Evolutionary conservation across 2,797 vertebrate genomes (phyloP), one percentile per base, ranked within the genome.

Genomic region (Sebastes miniatus): DNA sequence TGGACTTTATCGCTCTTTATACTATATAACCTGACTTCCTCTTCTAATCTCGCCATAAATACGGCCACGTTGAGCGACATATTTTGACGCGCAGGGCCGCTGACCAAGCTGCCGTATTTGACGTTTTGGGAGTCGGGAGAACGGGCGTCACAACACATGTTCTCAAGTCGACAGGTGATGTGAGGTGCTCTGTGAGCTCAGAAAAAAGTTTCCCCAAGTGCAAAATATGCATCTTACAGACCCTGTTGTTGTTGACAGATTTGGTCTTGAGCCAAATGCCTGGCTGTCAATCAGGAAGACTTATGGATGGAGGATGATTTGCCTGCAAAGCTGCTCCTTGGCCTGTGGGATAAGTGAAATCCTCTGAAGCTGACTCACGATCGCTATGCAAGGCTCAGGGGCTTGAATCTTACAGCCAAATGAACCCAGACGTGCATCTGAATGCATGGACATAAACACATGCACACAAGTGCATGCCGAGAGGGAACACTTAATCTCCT

Each of bases 301-400:
- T 92, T 90, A 92, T 69, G 88, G 93, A 88, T 62, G 79, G 77
- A 79, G 85, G 83, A 87, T 86, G 89, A 92, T 91, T 93, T 93
- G 91, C 87, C 89, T 83, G 88, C 78, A 92, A 90, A 94, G 90
- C 90, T 84, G 80, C 82, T 87, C 84, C 83, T 62, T 82, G 87
- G 89, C 87, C 84, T 83, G 68, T 63, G 73, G 91, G 91, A 94
- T 88, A 79, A 90, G 72, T 79, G 83, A 84, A 93, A 93, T 92
- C 90, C 89, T 86, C 85, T 68, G 77, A 81, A 88, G 87, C 91
- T 75, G 87, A 87, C 81, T 88, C 71, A 83, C 67, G 27, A 83
- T 87, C 85, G 77, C 73, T 59, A 80, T 68, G 69, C 82, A 36
- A 77, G 78, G 83, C 90, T 78, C 74, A 34, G 67, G 47, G 79